phyloP scores from a whole-genome alignment of 2,113 vertebrate genomes.

The Nymphicus hollandicus region DNA sequence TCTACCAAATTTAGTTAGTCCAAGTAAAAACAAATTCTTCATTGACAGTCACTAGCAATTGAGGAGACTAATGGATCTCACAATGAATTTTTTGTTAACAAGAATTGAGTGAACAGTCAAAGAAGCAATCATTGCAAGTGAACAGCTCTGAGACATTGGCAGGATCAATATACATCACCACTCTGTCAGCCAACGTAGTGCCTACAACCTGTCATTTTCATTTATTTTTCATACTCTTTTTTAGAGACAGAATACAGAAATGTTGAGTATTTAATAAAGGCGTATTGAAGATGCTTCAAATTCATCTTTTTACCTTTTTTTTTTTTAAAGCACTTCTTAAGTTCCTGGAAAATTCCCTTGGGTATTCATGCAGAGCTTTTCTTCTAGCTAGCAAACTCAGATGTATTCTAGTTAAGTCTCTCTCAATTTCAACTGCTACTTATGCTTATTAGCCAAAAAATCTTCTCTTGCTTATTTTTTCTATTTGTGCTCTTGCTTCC shows the following conservation, averaged over 20 bases:
- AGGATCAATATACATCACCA: neutral
- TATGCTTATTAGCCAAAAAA: neutral
- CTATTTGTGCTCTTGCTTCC: neutral
- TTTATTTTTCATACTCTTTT: neutral
- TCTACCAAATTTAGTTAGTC: neutral
- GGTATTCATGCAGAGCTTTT: neutral
- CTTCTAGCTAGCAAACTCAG: neutral
- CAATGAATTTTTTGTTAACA: neutral
- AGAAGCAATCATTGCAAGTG: neutral
- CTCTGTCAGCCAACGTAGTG: neutral
- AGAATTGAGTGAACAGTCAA: slow-evolving; percentile 9
- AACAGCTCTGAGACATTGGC: neutral
- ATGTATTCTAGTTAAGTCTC: neutral
- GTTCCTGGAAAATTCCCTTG: neutral
- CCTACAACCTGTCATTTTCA: neutral
- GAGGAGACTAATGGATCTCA: neutral
- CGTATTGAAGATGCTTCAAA: neutral
- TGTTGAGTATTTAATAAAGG: neutral
- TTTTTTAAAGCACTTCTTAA: neutral
- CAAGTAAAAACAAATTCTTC: neutral
- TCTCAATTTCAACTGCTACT: neutral
- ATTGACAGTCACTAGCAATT: neutral
- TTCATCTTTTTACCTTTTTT: neutral
- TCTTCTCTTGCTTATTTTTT: neutral
- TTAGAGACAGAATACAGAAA: neutral